phyloP scores from a whole-genome alignment of 2,888 invertebrate genomes.

The Drosophila maculinotata region DNA sequence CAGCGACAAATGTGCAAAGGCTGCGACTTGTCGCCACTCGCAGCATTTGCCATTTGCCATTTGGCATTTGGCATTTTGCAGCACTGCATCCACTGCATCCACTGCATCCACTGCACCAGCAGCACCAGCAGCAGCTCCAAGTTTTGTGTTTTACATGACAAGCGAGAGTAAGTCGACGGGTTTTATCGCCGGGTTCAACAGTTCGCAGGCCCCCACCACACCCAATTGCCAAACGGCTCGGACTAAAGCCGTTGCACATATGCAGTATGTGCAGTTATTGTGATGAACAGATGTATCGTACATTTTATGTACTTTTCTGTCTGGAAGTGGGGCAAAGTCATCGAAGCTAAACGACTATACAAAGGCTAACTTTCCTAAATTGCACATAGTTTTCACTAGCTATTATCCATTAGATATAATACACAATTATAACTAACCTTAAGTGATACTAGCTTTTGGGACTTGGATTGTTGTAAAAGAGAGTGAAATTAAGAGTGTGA shows the following conservation, averaged over 20 bases:
- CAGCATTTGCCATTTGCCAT: slow-evolving; percentile 37
- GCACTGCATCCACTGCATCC: slow-evolving; percentile 15
- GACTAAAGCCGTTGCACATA: slow-evolving; percentile 14
- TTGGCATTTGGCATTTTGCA: slow-evolving; percentile 32
- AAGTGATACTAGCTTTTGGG: too few relatives aligned
- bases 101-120: too few relatives aligned
- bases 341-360: too few relatives aligned
- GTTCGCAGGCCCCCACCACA: slow-evolving; percentile 8
- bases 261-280: slow-evolving; percentile 11
- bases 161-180: slow-evolving; percentile 52
- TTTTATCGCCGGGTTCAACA: slow-evolving; percentile 44
- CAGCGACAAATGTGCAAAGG: slow-evolving; percentile 67
- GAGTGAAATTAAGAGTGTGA: too few relatives aligned
- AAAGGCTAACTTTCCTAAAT: too few relatives aligned
- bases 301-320: too few relatives aligned
- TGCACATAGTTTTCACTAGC: too few relatives aligned
- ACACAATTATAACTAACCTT: too few relatives aligned
- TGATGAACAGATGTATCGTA: slow-evolving; percentile 20
- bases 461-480: too few relatives aligned
- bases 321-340: neutral
- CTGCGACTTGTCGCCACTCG: slow-evolving; percentile 76
- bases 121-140: slow-evolving; percentile 43
- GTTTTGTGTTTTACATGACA: slow-evolving; percentile 74
- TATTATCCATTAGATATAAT: too few relatives aligned
- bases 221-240: slow-evolving; percentile 23